Evolutionary conservation across 92 coral and sea anemone genomes (phyloP), one percentile per base, ranked within the genome.

Genomic region (Bergia sp.): DNA sequence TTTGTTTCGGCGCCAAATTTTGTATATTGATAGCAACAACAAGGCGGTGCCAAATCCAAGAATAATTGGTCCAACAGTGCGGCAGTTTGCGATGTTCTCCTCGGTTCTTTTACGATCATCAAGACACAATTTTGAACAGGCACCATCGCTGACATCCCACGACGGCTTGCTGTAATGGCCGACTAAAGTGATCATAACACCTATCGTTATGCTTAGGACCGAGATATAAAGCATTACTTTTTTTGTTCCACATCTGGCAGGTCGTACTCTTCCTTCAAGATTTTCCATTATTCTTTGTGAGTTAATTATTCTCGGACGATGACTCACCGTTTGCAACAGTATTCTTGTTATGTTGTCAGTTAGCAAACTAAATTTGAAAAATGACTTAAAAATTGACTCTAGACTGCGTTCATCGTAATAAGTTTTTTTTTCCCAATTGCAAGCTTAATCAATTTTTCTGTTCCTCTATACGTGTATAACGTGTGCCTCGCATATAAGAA

Each of bases 91-190:
- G 40, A 84, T 73, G 57, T 84, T 84, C 64, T 3, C 42, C 67
- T 84, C 69, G n/a, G 87, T 72, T 36, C 15, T n/a, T 7, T n/a
- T 73, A 12, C 87, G 87, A 44, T 47, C 41, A 12, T 71, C 79
- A 36, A 45, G 77, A 29, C 87, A 84, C 66, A 84, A 15, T 40
- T 49, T 69, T 15, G 87, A 44, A 20, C 87, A 84, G 20, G 87
- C 36, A 84, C 15, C 45, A 37, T 44, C 42, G 55, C 10, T 39
- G 66, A 4, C 20, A 3, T 84, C 64, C 87, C 87, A 84, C 4
- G 79, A 44, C 3, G 87, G 87, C 65, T 69, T 69, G 61, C 87
- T 84, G 55, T 84, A 72, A 84, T 84, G 79, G 44, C 87, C 87
- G 38, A 84, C 87, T 21, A 84, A 5, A 6, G 79, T 84, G 1